Evolutionary conservation across 2,888 invertebrate species (phyloP), one percentile per base, ranked within the genome.

Genomic region (Exephanes ischioxanthus): DNA sequence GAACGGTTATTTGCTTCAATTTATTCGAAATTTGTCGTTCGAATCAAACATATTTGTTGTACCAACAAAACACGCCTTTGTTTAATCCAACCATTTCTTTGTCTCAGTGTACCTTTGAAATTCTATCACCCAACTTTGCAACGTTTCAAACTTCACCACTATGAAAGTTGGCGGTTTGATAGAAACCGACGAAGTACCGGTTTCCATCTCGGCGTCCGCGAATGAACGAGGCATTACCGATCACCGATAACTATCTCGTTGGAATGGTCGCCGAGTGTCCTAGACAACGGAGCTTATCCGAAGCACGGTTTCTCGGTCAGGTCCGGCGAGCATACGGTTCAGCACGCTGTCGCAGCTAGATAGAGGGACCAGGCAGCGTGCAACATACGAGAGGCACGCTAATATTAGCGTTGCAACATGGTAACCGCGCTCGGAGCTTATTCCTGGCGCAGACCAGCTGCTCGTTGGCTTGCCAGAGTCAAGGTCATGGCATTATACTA

Each of bases 321-420:
- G 73, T 83, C 80, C 72, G 79, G 22, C 80, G 72, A 58, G 41
- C 75, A 77, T 68, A 80, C 83, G 68, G 70, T 83, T 76, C 67
- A 61, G 14, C 45, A 45, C 79, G 76, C 77, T 85, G 83, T 85
- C 85, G 80, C 80, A 80, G 83, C 51, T 77, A 80, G 58, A 45
- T 77, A 80, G 58, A 45, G 63, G 51, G 76, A 48, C 26, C 14
- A 80, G n/a, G 70, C 75, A 85, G 80, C 51, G 76, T 80, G 73
- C 83, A 51, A 73, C 80, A 85, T 83, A 80, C 80, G 77, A 73
- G 85, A 82, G 79, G 55, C 82, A 89, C 89, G 91, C 93, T 93
- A 93, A 93, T 93, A 93, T 93, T 93, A 93, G 93, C 91, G 90
- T 88, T 90, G 92, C 91, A 92, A 91, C 93, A 91, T 91, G 91